These are phyloP conservation scores for Athene cunicularia DNA, from an alignment of 2,113 vertebrate genomes.

Conservation along the genomic window DNA sequence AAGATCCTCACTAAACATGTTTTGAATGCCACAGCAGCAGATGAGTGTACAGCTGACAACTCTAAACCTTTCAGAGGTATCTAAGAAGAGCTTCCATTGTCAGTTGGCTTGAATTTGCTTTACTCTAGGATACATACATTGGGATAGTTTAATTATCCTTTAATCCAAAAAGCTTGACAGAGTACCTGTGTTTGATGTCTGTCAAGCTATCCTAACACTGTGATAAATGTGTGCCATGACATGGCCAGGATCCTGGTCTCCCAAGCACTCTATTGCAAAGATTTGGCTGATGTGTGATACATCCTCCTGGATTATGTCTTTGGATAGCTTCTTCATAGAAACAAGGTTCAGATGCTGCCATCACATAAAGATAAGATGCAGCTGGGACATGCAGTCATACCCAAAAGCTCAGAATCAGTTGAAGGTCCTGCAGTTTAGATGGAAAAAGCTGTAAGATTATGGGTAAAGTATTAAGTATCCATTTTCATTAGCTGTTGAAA, in stretches of 20 bases:
- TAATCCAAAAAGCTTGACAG: background rate
- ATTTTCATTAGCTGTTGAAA: background rate
- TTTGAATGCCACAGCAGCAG: background rate
- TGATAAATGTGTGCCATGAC: background rate
- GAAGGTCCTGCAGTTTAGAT: background rate
- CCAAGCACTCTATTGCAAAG: background rate
- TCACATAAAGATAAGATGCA: background rate
- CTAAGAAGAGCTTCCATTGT: background rate
- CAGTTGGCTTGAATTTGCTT: background rate
- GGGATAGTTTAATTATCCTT: background rate
- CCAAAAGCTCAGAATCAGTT: background rate
- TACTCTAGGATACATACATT: background rate
- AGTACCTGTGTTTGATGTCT: background rate
- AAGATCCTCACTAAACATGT: background rate
- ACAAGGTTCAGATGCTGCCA: background rate
- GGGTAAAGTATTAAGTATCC: background rate
- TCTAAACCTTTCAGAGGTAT: background rate
- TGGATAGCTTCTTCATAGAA: background rate
- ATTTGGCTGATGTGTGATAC: background rate
- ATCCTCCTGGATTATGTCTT: background rate
- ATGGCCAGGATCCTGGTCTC: background rate
- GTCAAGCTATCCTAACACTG: background rate
- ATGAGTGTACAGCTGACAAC: background rate
- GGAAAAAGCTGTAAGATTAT: background rate
- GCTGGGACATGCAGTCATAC: background rate